Conservation (phyloP, 2,888 invertebrate species). For the Opisthograptis luteolata region DNA sequence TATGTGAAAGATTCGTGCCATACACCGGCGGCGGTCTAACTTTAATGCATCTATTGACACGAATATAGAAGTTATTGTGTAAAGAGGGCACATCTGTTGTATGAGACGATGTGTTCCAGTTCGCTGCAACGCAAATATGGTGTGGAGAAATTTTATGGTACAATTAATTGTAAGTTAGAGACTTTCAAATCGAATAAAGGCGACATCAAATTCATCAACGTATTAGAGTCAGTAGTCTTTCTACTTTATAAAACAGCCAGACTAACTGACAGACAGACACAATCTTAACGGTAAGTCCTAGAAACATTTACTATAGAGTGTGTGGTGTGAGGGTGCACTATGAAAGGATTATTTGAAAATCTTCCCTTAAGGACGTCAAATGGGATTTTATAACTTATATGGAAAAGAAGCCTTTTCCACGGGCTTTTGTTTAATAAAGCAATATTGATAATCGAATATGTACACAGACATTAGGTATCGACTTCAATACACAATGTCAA, state of each 20-base stretch:
- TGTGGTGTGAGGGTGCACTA: too few species aligned
- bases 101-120: conserved; percentile 10
- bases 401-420: too few species aligned
- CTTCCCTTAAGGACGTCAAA: too few species aligned
- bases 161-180: not conserved
- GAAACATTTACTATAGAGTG: too few species aligned
- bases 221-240: not conserved
- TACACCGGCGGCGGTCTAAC: conserved; percentile 11
- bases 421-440: too few species aligned
- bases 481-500: conserved; percentile 27
- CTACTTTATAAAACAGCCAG: too few species aligned
- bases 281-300: too few species aligned
- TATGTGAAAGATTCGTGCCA: conserved; percentile 27
- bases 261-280: too few species aligned
- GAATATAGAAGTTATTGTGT: conserved; percentile 25
- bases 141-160: not conserved
- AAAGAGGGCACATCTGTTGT: conserved; percentile 31
- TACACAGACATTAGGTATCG: not conserved
- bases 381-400: too few species aligned
- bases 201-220: conserved; percentile 1
- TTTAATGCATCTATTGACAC: conserved; percentile 23
- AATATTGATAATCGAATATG: not conserved
- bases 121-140: conserved; percentile 2
- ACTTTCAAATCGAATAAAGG: not conserved
- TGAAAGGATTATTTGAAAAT: too few species aligned